Evolutionary conservation across 2,113 vertebrate genomes (phyloP).

Genomic region (Alectura lathami): DNA sequence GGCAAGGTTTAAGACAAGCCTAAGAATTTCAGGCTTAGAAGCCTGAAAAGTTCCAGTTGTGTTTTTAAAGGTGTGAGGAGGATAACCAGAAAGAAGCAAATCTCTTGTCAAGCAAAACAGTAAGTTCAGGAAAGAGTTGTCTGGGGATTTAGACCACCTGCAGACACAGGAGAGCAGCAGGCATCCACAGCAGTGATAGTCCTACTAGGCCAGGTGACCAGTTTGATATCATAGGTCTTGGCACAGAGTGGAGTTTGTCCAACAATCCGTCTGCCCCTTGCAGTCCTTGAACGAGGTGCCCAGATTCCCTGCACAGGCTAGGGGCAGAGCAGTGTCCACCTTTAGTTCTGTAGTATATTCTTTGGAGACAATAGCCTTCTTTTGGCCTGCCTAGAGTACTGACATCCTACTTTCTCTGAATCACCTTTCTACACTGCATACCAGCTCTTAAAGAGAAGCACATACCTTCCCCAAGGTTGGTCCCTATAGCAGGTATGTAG

Average conservation of each 20-base stretch:
- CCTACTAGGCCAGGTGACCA: not conserved
- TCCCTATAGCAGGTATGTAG: rapidly evolving
- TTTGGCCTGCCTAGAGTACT: not conserved
- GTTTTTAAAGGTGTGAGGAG: not conserved
- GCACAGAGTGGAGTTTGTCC: not conserved
- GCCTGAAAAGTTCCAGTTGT: not conserved
- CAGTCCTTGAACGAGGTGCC: not conserved
- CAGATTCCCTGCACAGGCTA: no score
- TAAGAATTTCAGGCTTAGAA: not conserved
- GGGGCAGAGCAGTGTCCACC: rapidly evolving
- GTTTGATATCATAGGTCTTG: not conserved
- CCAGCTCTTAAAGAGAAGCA: rapidly evolving
- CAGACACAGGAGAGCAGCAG: not conserved
- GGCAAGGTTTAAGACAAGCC: not conserved
- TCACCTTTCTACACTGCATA: not conserved
- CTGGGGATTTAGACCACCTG: not conserved
- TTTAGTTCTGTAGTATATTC: not conserved
- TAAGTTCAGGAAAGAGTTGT: not conserved
- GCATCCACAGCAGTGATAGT: not conserved
- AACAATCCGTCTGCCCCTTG: not conserved
- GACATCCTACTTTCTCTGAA: not conserved
- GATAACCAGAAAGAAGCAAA: not conserved
- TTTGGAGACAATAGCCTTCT: not conserved
- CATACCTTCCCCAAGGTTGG: rapidly evolving
- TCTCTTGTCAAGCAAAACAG: not conserved